Evolutionary conservation across 1,140 invertebrate genomes (phyloP).

Genomic region (Druon quercuslanigerum): DNA sequence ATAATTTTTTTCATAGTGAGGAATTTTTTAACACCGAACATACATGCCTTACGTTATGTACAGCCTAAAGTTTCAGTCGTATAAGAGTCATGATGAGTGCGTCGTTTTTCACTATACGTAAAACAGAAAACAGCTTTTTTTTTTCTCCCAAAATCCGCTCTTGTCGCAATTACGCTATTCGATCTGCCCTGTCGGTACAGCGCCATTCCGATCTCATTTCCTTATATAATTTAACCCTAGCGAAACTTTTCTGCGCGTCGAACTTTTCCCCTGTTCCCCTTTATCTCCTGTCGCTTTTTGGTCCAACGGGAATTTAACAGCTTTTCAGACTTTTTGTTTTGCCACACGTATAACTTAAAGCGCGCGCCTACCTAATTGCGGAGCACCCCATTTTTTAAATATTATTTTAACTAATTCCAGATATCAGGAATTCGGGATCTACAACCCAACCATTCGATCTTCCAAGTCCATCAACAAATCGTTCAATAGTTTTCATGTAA

Average conservation of each 20-base stretch:
- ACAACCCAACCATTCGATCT: background rate
- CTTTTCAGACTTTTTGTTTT: conserved; percentile 39
- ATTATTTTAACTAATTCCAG: conserved; percentile 18
- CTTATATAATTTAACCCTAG: conserved; percentile 32
- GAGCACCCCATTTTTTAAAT: background rate
- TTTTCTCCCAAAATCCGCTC: conserved; percentile 39
- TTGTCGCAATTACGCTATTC: conserved; percentile 33
- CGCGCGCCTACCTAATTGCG: conserved; percentile 38
- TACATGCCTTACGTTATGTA: conserved; percentile 75
- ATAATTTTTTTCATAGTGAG: conserved; percentile 70
- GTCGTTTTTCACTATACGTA: conserved; percentile 51
- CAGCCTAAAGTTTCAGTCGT: conserved; percentile 75
- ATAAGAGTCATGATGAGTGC: conserved; percentile 68
- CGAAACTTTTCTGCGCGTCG: conserved; percentile 33
- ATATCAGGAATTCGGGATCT: background rate
- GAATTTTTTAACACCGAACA: conserved; percentile 75
- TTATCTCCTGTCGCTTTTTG: conserved; percentile 43
- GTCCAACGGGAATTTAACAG: conserved; percentile 51
- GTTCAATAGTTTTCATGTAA: background rate
- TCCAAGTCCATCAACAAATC: background rate
- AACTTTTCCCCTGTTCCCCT: conserved; percentile 12
- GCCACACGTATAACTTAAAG: conserved; percentile 40
- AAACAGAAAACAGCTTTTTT: conserved; percentile 37
- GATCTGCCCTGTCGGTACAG: conserved; percentile 23
- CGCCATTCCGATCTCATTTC: conserved; percentile 31